Conservation (phyloP, 2,113 vertebrate species). For the Gnathochromis pfefferi region DNA sequence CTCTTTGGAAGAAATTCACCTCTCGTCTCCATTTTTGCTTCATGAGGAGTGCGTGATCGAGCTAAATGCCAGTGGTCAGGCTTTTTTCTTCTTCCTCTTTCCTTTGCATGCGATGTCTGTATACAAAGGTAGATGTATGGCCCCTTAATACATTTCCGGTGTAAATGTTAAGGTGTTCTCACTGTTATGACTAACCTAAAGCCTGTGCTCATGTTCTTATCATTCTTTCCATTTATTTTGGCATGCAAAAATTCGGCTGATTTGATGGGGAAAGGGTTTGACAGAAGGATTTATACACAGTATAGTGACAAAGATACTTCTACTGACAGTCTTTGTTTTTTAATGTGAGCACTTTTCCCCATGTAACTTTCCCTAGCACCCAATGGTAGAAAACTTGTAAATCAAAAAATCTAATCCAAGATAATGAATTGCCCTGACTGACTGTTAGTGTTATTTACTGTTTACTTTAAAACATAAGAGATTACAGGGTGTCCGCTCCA, state of each 20-base stretch:
- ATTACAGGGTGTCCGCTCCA: background rate
- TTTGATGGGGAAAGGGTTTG: background rate
- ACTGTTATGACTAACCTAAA: slow-evolving; percentile 5
- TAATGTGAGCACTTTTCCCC: background rate
- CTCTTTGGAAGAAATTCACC: slow-evolving; percentile 40
- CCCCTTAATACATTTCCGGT: background rate
- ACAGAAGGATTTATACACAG: background rate
- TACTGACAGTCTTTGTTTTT: background rate
- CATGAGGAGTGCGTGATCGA: slow-evolving; percentile 47
- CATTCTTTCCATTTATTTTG: background rate
- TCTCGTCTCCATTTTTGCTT: slow-evolving; percentile 28
- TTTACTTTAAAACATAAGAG: background rate
- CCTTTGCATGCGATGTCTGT: slow-evolving; percentile 40
- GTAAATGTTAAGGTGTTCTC: background rate
- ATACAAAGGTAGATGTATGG: slow-evolving; percentile 10
- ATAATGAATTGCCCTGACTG: background rate
- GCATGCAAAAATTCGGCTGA: background rate
- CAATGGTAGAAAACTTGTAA: background rate
- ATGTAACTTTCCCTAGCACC: background rate
- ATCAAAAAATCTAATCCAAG: background rate
- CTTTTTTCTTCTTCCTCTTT: slow-evolving; percentile 58
- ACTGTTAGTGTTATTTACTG: background rate
- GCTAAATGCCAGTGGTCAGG: slow-evolving; percentile 35
- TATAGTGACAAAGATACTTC: background rate
- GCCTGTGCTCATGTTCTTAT: background rate